A percentile compares a stretch with the other conserved stretches of the same genome.
Conservation (phyloP, 2,888 invertebrate genomes). For the Chouioia cunea region DNA sequence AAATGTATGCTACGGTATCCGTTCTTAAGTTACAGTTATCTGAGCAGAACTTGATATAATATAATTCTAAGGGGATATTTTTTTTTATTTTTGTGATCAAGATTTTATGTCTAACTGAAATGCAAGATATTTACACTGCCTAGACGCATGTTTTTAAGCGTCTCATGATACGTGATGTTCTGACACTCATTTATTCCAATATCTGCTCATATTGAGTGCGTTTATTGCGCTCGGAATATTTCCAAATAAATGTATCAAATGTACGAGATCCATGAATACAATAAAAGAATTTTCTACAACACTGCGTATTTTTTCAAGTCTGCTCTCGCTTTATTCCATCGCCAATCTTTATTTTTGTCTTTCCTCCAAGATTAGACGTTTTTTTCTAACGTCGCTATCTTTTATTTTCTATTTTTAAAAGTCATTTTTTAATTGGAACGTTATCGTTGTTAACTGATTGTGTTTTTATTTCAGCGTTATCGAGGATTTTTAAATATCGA, state of each 20-base stretch:
- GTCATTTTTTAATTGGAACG: too few species aligned
- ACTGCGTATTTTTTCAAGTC: slow-evolving; percentile 27
- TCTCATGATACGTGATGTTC: slow-evolving; percentile 29
- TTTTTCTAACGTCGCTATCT: not conserved
- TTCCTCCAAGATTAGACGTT: not conserved
- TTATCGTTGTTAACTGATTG: too few species aligned
- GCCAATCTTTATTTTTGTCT: not conserved
- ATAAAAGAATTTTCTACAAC: slow-evolving; percentile 60
- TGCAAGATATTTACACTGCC: slow-evolving; percentile 30
- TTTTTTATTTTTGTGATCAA: slow-evolving; percentile 41
- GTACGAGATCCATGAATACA: slow-evolving; percentile 57
- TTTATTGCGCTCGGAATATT: slow-evolving; percentile 43
- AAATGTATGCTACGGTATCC: slow-evolving; percentile 24
- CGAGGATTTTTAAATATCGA: too few species aligned
- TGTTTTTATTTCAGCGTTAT: too few species aligned
- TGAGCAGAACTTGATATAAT: slow-evolving; percentile 29
- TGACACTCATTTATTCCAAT: slow-evolving; percentile 43
- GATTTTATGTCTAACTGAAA: slow-evolving; percentile 41
- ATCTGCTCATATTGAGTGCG: slow-evolving; percentile 45
- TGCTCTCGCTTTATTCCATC: slow-evolving; percentile 20
- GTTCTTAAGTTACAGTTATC: slow-evolving; percentile 35
- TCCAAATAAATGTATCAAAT: slow-evolving; percentile 51
- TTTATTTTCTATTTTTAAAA: slow-evolving; percentile 2
- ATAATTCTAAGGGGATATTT: slow-evolving; percentile 32
- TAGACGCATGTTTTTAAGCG: slow-evolving; percentile 3